A percentile compares a stretch with the other conserved stretches of the same genome.
Evolutionary conservation across 64 coral and sea anemone genomes (phyloP).

Genomic region (Dendronephthya gigantea): DNA sequence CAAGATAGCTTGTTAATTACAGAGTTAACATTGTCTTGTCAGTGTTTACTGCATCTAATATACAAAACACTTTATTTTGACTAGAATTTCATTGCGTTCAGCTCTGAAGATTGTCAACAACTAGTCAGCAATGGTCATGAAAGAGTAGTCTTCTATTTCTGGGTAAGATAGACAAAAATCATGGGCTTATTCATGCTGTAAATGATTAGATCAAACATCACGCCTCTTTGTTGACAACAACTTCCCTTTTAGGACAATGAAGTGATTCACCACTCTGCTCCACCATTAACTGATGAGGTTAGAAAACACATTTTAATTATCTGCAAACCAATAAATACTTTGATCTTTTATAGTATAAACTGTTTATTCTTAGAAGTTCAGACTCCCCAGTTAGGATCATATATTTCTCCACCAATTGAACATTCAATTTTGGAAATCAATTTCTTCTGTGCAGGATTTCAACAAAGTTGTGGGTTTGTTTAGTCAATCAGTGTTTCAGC

Average conservation of each 20-base stretch:
- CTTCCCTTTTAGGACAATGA: constrained; percentile 29
- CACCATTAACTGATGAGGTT: constrained; percentile 85
- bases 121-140: constrained; percentile 87
- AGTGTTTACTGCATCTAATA: too few species aligned
- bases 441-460: constrained; percentile 53
- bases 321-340: background rate
- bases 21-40: too few species aligned
- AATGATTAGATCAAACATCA: too few species aligned
- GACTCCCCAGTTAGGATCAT: too few species aligned
- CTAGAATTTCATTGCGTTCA: constrained; percentile 76
- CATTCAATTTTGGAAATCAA: background rate
- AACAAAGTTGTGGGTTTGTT: constrained; percentile 81
- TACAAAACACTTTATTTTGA: background rate
- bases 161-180: constrained; percentile 37
- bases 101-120: constrained; percentile 55
- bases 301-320: background rate
- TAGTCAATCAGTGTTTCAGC: constrained; percentile 88
- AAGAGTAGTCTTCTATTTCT: constrained; percentile 78
- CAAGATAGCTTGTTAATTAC: too few species aligned
- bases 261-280: constrained; percentile 67
- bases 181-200: too few species aligned
- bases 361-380: too few species aligned
- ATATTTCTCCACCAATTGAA: too few species aligned
- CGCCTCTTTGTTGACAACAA: background rate
- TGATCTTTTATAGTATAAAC: background rate